These are phyloP conservation scores for Aleiodes testaceus DNA, from an alignment of 2,888 invertebrate species.

Conservation along the genomic window DNA sequence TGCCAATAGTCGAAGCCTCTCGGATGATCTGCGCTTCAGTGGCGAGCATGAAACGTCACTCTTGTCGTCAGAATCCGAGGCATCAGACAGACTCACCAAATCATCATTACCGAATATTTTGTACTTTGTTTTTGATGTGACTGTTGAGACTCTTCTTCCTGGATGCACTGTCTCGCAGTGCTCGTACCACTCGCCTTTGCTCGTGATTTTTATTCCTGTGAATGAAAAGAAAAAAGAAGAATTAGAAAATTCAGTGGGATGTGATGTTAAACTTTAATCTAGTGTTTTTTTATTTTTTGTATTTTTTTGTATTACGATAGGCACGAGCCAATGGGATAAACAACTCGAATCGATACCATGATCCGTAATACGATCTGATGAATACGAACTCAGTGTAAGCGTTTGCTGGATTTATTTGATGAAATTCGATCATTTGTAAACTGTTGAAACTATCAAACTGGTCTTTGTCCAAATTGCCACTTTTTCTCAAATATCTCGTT, in stretches of 20 bases:
- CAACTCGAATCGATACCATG: constrained; percentile 6
- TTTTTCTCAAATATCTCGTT: neutral
- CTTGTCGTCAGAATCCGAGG: neutral
- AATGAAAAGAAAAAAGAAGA: constrained; percentile 3
- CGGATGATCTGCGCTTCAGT: constrained; percentile 8
- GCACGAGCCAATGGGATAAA: constrained; percentile 9
- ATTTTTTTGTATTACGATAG: constrained; percentile 6
- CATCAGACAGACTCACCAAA: neutral
- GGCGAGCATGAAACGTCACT: neutral
- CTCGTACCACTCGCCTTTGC: constrained; percentile 58
- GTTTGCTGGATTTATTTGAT: constrained; percentile 8
- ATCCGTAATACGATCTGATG: constrained; percentile 1
- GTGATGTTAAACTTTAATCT: neutral
- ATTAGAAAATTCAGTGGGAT: neutral
- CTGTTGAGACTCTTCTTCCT: constrained; percentile 26
- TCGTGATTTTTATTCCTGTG: constrained; percentile 39
- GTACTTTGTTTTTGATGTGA: constrained; percentile 37
- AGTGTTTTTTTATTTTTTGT: neutral
- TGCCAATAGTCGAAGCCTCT: neutral
- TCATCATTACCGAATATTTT: constrained; percentile 42
- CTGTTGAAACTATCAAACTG: neutral
- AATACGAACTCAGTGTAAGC: neutral
- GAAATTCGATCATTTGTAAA: constrained; percentile 16
- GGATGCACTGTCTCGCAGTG: constrained; percentile 58
- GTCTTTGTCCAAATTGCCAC: neutral